These are phyloP conservation scores for Frieseomelitta varia DNA, from an alignment of 1,140 invertebrate genomes.

Conservation along the genomic window DNA sequence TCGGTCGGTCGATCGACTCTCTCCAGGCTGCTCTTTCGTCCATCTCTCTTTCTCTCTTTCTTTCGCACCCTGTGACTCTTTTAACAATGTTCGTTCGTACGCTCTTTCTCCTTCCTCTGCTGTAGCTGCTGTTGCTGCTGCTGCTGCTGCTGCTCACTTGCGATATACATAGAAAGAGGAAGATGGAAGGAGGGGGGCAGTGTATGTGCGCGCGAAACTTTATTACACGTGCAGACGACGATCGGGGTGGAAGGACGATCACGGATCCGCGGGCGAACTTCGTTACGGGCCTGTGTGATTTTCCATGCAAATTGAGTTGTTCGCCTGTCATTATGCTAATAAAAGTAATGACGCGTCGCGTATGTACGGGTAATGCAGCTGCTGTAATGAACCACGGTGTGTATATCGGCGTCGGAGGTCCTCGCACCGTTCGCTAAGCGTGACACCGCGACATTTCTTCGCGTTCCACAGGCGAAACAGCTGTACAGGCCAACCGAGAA, in stretches of 20 bases:
- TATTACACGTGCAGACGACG: slow-evolving; percentile 23
- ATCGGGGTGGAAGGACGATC: slow-evolving; percentile 35
- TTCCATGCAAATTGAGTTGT: slow-evolving; percentile 78
- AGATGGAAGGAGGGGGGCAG: too few species aligned
- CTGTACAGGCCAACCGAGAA: slow-evolving; percentile 31
- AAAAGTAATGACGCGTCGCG: slow-evolving; percentile 74
- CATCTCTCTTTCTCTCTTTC: slow-evolving; percentile 30
- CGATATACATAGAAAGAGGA: not conserved
- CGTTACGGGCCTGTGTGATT: slow-evolving; percentile 70
- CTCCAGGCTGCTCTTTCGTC: not conserved
- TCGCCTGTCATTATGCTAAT: slow-evolving; percentile 77
- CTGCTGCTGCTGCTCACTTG: too few species aligned
- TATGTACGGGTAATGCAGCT: slow-evolving; percentile 66
- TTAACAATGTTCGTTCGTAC: slow-evolving; percentile 46
- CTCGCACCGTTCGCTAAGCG: slow-evolving; percentile 51
- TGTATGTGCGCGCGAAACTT: not conserved
- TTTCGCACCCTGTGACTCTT: slow-evolving; percentile 7
- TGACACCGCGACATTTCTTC: slow-evolving; percentile 47
- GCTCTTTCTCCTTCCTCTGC: not conserved
- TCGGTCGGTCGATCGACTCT: slow-evolving; percentile 8
- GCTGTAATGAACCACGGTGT: slow-evolving; percentile 63
- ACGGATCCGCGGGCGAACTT: slow-evolving; percentile 64
- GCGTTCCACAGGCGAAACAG: slow-evolving; percentile 26
- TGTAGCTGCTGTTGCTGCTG: too few species aligned
- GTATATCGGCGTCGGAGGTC: slow-evolving; percentile 51